phyloP scores from a whole-genome alignment of 2,888 invertebrate species.

The Acholoe squamosa region DNA sequence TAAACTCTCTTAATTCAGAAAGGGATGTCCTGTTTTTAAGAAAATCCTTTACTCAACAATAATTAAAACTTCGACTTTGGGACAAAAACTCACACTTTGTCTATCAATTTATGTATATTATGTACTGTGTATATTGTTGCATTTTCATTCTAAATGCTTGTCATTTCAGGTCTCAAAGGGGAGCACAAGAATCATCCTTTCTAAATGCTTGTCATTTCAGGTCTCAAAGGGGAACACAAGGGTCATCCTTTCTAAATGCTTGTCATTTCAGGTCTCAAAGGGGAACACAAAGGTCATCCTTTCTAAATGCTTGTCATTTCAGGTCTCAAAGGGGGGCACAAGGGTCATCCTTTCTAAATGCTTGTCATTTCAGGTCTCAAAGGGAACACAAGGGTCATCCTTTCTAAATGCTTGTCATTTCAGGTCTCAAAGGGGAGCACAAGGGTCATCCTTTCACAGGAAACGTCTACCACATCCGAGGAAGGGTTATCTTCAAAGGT shows the following conservation, averaged over 20 bases:
- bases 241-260: slow-evolving; percentile 72
- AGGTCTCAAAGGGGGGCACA: slow-evolving; percentile 72
- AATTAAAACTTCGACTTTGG: too few relatives aligned
- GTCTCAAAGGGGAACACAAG: slow-evolving; percentile 70
- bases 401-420: slow-evolving; percentile 67
- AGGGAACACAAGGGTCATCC: slow-evolving; percentile 70
- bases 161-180: slow-evolving; percentile 72
- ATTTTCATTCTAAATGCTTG: neutral
- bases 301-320: slow-evolving; percentile 68
- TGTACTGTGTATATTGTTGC: too few relatives aligned
- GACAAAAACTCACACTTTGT: too few relatives aligned
- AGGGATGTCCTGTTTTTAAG: too few relatives aligned
- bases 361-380: slow-evolving; percentile 72
- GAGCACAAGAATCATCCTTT: slow-evolving; percentile 72
- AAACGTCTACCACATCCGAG: slow-evolving; percentile 78
- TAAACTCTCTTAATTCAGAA: too few relatives aligned
- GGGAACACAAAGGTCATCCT: slow-evolving; percentile 70
- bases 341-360: slow-evolving; percentile 72
- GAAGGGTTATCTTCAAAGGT: slow-evolving; percentile 76
- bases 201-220: slow-evolving; percentile 69
- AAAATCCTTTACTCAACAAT: too few relatives aligned
- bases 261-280: slow-evolving; percentile 72
- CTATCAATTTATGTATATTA: too few relatives aligned
- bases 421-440: slow-evolving; percentile 72
- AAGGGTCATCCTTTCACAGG: slow-evolving; percentile 73